Conservation (phyloP, 2,797 vertebrate genomes). For the Spheniscus humboldti region DNA sequence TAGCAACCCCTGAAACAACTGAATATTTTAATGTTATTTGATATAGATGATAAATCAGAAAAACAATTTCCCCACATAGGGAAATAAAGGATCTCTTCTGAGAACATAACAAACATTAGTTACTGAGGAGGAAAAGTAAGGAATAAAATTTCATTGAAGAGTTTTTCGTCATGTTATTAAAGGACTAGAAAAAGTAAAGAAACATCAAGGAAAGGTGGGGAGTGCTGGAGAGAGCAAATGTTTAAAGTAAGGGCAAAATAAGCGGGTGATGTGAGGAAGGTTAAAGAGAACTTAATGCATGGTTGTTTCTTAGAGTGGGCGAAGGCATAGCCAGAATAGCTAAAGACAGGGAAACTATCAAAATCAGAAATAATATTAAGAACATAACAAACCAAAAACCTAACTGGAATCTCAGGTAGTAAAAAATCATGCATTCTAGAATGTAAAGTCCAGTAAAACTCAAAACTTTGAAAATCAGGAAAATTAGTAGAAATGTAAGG, state of each 20-base stretch:
- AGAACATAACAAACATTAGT: neutral
- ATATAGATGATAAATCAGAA: neutral
- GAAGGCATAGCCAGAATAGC: neutral
- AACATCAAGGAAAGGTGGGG: neutral
- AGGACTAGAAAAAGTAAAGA: neutral
- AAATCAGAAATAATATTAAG: neutral
- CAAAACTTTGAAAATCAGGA: neutral
- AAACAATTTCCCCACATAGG: neutral
- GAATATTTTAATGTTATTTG: slow-evolving; percentile 18
- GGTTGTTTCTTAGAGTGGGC: neutral
- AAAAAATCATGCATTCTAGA: neutral
- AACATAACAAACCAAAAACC: neutral
- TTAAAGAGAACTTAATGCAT: neutral
- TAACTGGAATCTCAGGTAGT: neutral
- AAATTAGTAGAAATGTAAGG: neutral
- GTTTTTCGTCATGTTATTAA: neutral
- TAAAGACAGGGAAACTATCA: neutral
- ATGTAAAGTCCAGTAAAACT: neutral
- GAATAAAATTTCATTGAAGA: neutral
- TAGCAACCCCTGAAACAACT: neutral
- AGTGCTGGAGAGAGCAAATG: neutral
- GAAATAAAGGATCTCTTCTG: neutral
- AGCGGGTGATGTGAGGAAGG: neutral
- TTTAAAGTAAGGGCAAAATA: neutral
- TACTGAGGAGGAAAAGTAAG: neutral